Percentiles rank a stretch among this genome's conserved stretches.
Conservation (phyloP, 2,888 invertebrate genomes). For the Synergus japonicus region DNA sequence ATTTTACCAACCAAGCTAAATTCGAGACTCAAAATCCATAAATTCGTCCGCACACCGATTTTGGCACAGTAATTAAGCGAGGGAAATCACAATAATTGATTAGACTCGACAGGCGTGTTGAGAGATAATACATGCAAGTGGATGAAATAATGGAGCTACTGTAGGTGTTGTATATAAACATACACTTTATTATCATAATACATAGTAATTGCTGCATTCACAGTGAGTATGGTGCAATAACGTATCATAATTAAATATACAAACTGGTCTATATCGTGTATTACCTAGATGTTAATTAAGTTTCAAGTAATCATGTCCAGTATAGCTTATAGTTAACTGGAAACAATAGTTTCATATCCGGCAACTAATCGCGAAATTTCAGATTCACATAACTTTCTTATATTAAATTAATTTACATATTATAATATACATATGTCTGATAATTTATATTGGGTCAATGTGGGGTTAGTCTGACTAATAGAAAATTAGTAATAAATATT, state of each 20-base stretch:
- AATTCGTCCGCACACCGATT: background rate
- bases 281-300: constrained; percentile 63
- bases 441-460: no score
- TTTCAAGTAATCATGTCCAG: constrained; percentile 64
- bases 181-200: constrained; percentile 72
- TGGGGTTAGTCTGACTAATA: background rate
- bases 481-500: background rate
- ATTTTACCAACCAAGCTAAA: no score
- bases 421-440: no score
- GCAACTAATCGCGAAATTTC: background rate
- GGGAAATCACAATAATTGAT: constrained; percentile 58
- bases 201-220: constrained; percentile 70
- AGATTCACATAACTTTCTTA: background rate
- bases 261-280: constrained; percentile 67
- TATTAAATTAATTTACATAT: background rate
- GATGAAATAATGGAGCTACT: background rate
- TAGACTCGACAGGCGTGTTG: constrained; percentile 45
- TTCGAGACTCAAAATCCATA: background rate
- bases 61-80: constrained; percentile 54
- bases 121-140: constrained; percentile 49
- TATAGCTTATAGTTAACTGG: background rate
- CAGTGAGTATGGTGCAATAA: constrained; percentile 68
- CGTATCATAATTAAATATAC: constrained; percentile 68
- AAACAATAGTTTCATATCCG: background rate
- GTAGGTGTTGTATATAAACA: constrained; percentile 65